A percentile compares a stretch with the other conserved stretches of the same genome.
phyloP scores from a whole-genome alignment of 2,797 vertebrate species.

The Sebastes taczanowskii region DNA sequence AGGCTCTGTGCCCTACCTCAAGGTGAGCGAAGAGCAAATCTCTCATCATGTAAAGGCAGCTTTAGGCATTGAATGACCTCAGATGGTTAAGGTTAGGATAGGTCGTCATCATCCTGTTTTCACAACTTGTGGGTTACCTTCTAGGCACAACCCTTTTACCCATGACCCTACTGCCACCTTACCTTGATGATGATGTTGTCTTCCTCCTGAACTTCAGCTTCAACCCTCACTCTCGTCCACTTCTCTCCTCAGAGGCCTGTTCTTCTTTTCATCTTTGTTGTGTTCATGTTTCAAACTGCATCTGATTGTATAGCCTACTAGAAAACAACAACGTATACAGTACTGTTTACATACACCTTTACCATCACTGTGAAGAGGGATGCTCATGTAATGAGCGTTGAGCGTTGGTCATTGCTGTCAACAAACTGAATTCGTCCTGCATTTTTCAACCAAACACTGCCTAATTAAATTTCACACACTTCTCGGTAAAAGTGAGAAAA shows the following conservation, averaged over 20 bases:
- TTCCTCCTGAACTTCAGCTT: background rate
- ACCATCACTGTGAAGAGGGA: background rate
- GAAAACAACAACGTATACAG: too few relatives aligned
- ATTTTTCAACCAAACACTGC: constrained; percentile 14
- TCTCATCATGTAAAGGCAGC: too few relatives aligned
- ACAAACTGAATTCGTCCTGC: background rate
- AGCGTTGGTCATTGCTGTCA: background rate
- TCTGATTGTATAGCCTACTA: background rate
- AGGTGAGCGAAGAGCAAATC: too few relatives aligned
- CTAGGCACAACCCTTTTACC: background rate
- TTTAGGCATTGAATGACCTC: too few relatives aligned
- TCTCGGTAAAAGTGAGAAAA: constrained; percentile 35
- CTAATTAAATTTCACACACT: constrained; percentile 26
- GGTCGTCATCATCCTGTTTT: too few relatives aligned
- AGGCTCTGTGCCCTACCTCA: too few relatives aligned
- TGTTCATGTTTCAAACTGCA: background rate
- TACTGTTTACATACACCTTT: background rate
- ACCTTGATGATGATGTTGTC: background rate
- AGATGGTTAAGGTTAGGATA: too few relatives aligned
- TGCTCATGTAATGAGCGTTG: background rate
- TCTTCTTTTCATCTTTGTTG: background rate
- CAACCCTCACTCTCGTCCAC: background rate
- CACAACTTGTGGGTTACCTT: too few relatives aligned
- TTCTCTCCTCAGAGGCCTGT: background rate
- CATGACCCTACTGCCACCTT: background rate